Percentiles rank a stretch among this genome's conserved stretches.
These are phyloP conservation scores for Bergia sp. DNA, from an alignment of 92 coral and sea anemone species.

Conservation along the genomic window DNA sequence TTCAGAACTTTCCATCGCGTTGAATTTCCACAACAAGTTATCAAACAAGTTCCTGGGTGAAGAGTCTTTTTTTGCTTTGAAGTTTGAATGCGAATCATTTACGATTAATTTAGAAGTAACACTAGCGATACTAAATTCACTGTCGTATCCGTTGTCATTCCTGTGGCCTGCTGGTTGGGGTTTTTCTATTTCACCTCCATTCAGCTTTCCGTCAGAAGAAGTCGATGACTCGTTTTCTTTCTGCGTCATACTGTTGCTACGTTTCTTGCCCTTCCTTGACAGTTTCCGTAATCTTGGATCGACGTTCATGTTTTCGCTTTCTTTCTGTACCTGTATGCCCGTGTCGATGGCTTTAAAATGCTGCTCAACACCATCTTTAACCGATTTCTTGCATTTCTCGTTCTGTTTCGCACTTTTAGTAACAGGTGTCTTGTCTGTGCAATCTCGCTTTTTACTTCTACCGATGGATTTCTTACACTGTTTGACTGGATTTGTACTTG, in stretches of 20 bases:
- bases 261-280: not conserved
- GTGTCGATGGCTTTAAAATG: not conserved
- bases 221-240: not conserved
- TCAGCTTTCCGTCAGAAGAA: not conserved
- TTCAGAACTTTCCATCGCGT: slow-evolving; percentile 18
- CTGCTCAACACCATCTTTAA: not conserved
- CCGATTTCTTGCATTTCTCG: not conserved
- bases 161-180: not conserved
- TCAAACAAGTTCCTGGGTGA: slow-evolving; percentile 31
- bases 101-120: not conserved
- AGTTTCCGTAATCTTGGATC: not conserved
- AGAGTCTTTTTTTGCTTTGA: not conserved
- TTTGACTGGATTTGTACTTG: not conserved
- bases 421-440: not conserved
- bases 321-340: not conserved
- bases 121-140: not conserved
- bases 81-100: not conserved
- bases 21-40: slow-evolving; percentile 13
- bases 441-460: not conserved
- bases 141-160: not conserved
- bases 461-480: not conserved
- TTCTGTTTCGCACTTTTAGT: not conserved
- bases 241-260: not conserved
- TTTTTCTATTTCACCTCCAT: not conserved
- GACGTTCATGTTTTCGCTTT: not conserved